phyloP scores from a whole-genome alignment of 1,140 invertebrate genomes.

The Penaeus vannamei region DNA sequence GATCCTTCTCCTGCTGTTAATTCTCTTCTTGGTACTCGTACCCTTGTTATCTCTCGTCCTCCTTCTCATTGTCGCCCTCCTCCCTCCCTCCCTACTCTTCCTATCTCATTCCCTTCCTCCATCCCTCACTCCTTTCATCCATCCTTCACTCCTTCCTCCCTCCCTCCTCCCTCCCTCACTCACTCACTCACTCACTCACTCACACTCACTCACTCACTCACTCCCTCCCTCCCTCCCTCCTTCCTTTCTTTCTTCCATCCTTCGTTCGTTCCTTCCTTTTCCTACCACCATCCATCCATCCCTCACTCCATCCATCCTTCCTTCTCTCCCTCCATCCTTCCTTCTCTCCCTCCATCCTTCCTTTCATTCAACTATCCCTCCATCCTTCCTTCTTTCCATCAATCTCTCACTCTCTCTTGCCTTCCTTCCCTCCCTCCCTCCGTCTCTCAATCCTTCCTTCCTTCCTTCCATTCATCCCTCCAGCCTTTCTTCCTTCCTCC shows the following conservation, averaged over 20 bases:
- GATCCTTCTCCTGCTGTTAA: too few relatives aligned
- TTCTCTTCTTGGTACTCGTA: too few relatives aligned
- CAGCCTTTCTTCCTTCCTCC: too few relatives aligned
- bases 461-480: background rate
- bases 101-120: background rate
- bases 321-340: background rate
- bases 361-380: background rate
- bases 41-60: background rate
- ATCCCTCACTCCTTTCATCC: background rate
- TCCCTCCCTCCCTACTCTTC: background rate
- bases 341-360: background rate
- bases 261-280: too few relatives aligned
- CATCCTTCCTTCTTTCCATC: too few relatives aligned
- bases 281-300: too few relatives aligned
- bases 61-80: background rate
- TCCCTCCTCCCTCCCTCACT: background rate
- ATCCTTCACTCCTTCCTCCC: too few relatives aligned
- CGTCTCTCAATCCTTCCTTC: background rate
- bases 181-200: background rate
- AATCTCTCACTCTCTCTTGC: too few relatives aligned
- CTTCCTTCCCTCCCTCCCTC: background rate
- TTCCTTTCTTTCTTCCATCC: too few relatives aligned
- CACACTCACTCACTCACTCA: too few relatives aligned
- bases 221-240: too few relatives aligned
- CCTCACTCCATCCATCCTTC: too few relatives aligned